Evolutionary conservation across 2,113 vertebrate species (phyloP), one percentile per base, ranked within the genome.

Genomic region (Nothoprocta perdicaria): DNA sequence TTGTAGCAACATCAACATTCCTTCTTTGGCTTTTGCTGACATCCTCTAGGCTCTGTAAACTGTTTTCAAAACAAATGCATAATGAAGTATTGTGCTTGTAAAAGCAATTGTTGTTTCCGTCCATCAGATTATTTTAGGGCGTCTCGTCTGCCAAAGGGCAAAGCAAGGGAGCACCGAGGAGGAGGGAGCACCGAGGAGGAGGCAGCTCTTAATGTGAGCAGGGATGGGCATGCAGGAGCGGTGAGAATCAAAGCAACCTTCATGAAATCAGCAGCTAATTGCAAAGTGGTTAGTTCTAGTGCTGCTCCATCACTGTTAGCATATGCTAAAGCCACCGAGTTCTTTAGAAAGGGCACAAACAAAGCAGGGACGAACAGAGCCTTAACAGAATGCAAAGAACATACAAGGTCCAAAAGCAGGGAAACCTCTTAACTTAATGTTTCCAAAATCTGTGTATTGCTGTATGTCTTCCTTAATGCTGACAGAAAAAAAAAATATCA

Each of bases 31-130:
- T 96, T 98, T 96, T 96, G 90, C 96, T 96, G 95, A 97, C 94
- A 96, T 82, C 62, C 85, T 95, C 74, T 82, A 81, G 91, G 96
- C 93, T 96, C 80, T 96, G 93, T 88, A 97, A 96, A 63, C 84
- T 94, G 90, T 97, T 97, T 97, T 97, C 88, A 97, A 97, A 97
- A 97, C 96, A 96, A 95, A 96, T 95, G 67, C n/a, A 87, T 95
- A 97, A 95, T 93, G 85, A 95, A 96, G 92, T 85, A 92, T 88
- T 96, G 94, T 95, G 88, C 83, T 95, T 95, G 93, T 97, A 94
- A 96, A 96, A 96, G 95, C 96, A 89, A 92, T 88, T 95, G 87
- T 38, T 95, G 92, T 96, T 96, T 95, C 79, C 41, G 22, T 92
- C 91, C 38, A 0, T 93, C 92, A 82, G 82, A 95, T 96, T 95